Base-by-base conservation (phyloP, 2,113 vertebrate genomes). In the Morphnarchus princeps region DNA sequence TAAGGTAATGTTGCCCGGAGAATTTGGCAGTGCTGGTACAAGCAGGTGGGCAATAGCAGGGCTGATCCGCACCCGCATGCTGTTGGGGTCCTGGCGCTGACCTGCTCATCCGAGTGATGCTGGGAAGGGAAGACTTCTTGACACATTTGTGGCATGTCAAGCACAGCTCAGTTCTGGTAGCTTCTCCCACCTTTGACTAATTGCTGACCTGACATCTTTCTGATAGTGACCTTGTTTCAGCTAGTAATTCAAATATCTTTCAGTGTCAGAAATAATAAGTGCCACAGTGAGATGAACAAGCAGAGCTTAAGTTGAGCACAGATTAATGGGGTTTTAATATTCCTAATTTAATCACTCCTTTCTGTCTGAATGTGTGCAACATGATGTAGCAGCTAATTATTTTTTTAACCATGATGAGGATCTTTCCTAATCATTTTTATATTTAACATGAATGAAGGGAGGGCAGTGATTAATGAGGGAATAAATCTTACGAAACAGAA, bases 281-380 rank as follows among this genome's bases (percentile, higher is more conserved):
- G 38, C 95, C 96, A 96, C 96, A 87, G 77, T 20, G 95, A 98
- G 97, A 98, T 97, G 98, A 98, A 98, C 98, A 98, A 98, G 98
- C 98, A 97, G 96, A 98, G 98, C 95, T 97, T 97, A 97, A 98
- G 98, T 97, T 97, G 98, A 98, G 98, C 82, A 97, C 98, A 99
- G 99, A 99, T 99, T 99, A 99, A 99, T 98, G 98, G 98, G 98
- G 98, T 98, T 99, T 99, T 99, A 98, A 99, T 98, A 98, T 98
- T 97, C 97, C 98, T 98, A 98, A 99, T 99, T 99, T 98, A 99
- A 99, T 99, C 99, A 98, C 98, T 98, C 97, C 97, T 98, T 99
- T 98, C 98, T 98, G 98, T 98, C 98, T 92, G 97, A 96, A 97
- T 96, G 97, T 97, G 97, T 98, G 98, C 98, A 98, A 98, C 98